Percentiles rank a stretch among this genome's conserved stretches.
These are phyloP conservation scores for Danio aesculapii DNA, from an alignment of 2,797 vertebrate genomes.

Conservation along the genomic window DNA sequence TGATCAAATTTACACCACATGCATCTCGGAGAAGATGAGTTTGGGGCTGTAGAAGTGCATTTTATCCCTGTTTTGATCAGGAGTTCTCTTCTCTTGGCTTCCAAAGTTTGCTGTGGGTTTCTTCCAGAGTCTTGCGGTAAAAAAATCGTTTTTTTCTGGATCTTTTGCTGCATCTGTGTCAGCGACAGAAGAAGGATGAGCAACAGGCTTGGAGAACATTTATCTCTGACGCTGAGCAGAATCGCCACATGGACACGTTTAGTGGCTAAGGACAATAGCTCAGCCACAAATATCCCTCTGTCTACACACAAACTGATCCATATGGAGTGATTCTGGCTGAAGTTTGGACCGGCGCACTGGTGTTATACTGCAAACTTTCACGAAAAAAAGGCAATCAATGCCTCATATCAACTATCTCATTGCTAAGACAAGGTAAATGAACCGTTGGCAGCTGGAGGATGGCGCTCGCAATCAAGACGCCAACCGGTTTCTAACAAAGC, in stretches of 20 bases:
- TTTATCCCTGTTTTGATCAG: slow-evolving; percentile 75
- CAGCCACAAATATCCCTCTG: slow-evolving; percentile 54
- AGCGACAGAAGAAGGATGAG: slow-evolving; percentile 69
- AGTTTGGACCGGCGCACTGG: slow-evolving; percentile 75
- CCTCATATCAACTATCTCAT: slow-evolving; percentile 78
- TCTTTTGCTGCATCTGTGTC: slow-evolving; percentile 63
- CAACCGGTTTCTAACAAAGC: slow-evolving; percentile 72
- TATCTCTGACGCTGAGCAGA: slow-evolving; percentile 54
- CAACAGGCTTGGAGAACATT: slow-evolving; percentile 69
- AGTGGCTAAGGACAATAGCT: slow-evolving; percentile 46
- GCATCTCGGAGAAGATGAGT: slow-evolving; percentile 79
- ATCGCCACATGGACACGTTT: slow-evolving; percentile 66
- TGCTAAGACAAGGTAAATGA: slow-evolving; percentile 71
- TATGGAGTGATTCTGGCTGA: slow-evolving; percentile 79
- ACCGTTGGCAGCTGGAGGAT: slow-evolving; percentile 70
- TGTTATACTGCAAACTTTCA: slow-evolving; percentile 75
- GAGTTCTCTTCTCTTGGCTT: slow-evolving; percentile 37
- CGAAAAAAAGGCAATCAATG: slow-evolving; percentile 76
- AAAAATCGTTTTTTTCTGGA: slow-evolving; percentile 65
- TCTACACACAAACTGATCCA: slow-evolving; percentile 69
- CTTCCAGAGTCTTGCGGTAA: slow-evolving; percentile 77
- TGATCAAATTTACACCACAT: slow-evolving; percentile 88
- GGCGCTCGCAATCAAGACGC: slow-evolving; percentile 73
- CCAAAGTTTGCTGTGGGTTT: slow-evolving; percentile 69
- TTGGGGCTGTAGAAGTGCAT: slow-evolving; percentile 44